Evolutionary conservation across 2,888 invertebrate species (phyloP), one percentile per base, ranked within the genome.

Genomic region (Latrodectus elegans): DNA sequence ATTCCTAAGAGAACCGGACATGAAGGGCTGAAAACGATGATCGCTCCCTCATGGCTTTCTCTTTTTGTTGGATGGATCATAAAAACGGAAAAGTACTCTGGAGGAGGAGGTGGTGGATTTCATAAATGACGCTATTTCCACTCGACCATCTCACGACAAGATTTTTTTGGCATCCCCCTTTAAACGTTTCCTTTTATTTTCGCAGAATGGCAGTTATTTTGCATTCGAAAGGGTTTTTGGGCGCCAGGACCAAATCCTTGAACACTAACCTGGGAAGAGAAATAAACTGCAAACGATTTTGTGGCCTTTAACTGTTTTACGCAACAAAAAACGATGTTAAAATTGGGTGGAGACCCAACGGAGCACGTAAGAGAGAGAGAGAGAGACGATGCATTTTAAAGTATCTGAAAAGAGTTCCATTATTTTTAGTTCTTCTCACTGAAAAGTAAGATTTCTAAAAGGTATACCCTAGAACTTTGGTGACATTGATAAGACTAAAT

Each of bases 161-260:
- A 84, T 84, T 84, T 81, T 81, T 83, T 15, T 49, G 67, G 17
- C 64, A 26, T n/a, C 22, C 8, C 51, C 49, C 65, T 53, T 51
- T 64, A 17, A 73, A 26, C 70, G 67, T 26, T 68, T 82, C 75
- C 68, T 82, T 82, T 82, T 75, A 82, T 82, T 82, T 82, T 68
- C 82, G 75, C 81, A 22, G 80, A 86, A 86, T 76, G 81, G 80
- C 80, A 86, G 86, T 86, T 86, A 86, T 86, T 86, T 86, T 86
- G 86, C 86, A 86, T 86, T 75, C 64, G 86, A 80, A 81, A 86
- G 17, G 68, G 26, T 72, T 67, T 81, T 81, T 76, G 64, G 64
- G 22, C 53, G 67, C 53, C 65, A 64, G 15, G 49, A 75, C 84
- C 78, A 84, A 73, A 84, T 22, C 84, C 84, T 84, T 72, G 55